Evolutionary conservation across 2,888 invertebrate genomes (phyloP), one percentile per base, ranked within the genome.

Genomic region (Plusia festucae): DNA sequence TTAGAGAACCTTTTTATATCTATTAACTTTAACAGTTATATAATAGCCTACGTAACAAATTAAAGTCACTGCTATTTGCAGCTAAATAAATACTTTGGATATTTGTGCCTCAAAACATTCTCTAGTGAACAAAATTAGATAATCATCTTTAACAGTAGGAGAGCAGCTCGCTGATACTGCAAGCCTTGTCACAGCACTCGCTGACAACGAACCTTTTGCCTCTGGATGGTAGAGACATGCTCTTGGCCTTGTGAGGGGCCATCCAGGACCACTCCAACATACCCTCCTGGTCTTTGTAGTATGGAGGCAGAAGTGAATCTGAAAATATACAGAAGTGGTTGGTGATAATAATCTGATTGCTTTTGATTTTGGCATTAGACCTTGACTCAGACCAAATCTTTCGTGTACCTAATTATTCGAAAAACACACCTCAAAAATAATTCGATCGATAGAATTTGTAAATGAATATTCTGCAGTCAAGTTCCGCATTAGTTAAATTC

Each of bases 171-270:
- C 70, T 78, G 55, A 88, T 53, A 46, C 82, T 88, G 79, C 92
- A 92, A 0, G 91, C 78, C 46, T 91, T 92, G 9, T 90, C 89
- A 52, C 92, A 92, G 79, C 92, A 92, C 65, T 91, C 92, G 65
- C 68, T 87, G 65, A 91, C 90, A 15, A 91, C 79, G 44, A 68
- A 79, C n/a, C 90, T 82, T 71, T 91, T 91, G 16, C 85, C 85
- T 3, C 88, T 80, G 24, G 83, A 64, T 0, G 80, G 76, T 0
- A 81, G 65, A 0, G 78, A 77, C 72, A 91, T 65, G 15, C 79
- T 73, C 52, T 80, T 82, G 7, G 88, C 85, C 53, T 85, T 86
- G 60, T 88, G 85, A 0, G 84, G 73, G 7, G 83, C 54, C 24
- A 88, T 73, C 91, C 90, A 90, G 0, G 89, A 88, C 86, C 85